Evolutionary conservation across 1,140 invertebrate species (phyloP), one percentile per base, ranked within the genome.

Genomic region (Procambarus virginalis): DNA sequence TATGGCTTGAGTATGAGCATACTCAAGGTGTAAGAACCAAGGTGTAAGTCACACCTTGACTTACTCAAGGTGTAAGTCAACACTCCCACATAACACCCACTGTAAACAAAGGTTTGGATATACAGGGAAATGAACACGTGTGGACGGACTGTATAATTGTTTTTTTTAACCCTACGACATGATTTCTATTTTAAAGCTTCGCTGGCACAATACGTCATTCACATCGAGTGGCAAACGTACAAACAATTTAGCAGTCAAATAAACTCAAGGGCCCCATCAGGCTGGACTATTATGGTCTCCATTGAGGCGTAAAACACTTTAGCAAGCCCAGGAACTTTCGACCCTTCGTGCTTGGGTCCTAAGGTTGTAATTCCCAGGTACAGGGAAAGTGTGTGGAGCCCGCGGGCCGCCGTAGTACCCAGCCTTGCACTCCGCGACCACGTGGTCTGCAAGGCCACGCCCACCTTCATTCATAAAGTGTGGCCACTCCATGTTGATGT

Each of bases 191-290:
- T 82, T 68, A 68, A 68, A 68, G 60, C 51, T n/a, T 20, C 79
- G 60, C 14, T 46, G 80, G 10, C 60, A 82, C 80, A 82, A 82
- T 82, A 68, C 80, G 46, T 68, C 80, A 82, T 82, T 82, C 58
- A 68, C 58, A 8, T 12, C n/a, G 80, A 68, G 80, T 82, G 80
- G 80, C 34, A n/a, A 46, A 46, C 80, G 9, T 64, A 68, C 80
- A 82, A 82, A 82, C 80, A 82, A 82, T 82, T 68, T 60, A 70
- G 51, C 80, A 82, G 80, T 46, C 80, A 82, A 82, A 82, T 82
- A 82, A 82, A 82, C 80, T 68, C 46, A 68, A 82, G 80, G 48
- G 45, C 34, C 80, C 68, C 80, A 20, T 82, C 80, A 46, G 55
- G 6, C 48, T 70, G 80, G 80, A 46, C 80, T 20, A 82, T 82